Base-by-base conservation (phyloP, 92 coral and sea anemone species). In the Palythoa heliodiscus region DNA sequence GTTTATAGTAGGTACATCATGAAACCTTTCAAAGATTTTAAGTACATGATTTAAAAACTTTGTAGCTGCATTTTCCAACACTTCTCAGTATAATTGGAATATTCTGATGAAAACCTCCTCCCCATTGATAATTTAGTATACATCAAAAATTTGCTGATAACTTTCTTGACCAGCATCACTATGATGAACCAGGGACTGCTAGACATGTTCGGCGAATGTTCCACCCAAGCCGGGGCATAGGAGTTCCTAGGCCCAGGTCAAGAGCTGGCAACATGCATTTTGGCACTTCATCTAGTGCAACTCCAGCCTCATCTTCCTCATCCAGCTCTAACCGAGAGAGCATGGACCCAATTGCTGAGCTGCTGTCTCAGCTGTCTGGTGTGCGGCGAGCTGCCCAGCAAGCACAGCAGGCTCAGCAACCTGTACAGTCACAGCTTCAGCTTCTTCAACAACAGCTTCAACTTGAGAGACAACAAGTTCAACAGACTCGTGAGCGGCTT, bases 301-400 rank as follows among this genome's bases (percentile, higher is more conserved):
- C 91, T 11, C 85, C 95, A 25, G 87, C 95, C 35, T 87, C 97
- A 0, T 82, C 91, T 19, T 89, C 99, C 8, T 89, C 94, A 60
- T 80, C 95, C 82, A 88, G 95, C 52, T 89, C 93, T 57, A 91
- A 85, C 82, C 89, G 98, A 48, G 98, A 96, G 86, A 96, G 96
- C 82, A 96, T 96, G 98, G 98, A 96, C 71, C 98, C 98, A 35
- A 94, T 96, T 83, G 98, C 98, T 3, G 98, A 96, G 86, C 93
- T 96, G 25, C 64, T 96, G 58, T 96, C 98, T 70, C 98, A 96
- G 88, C 86, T 96, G 47, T 96, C 98, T 64, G 98, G 98, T 25
- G 98, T 96, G 4, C 98, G 98, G 13, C 92, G 98, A 29, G 95
- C 95, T 20, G 98, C 98, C 4, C 91, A 88, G 24, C 90, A 87